phyloP scores from a whole-genome alignment of 2,888 invertebrate genomes.

The Rhagonycha fulva region DNA sequence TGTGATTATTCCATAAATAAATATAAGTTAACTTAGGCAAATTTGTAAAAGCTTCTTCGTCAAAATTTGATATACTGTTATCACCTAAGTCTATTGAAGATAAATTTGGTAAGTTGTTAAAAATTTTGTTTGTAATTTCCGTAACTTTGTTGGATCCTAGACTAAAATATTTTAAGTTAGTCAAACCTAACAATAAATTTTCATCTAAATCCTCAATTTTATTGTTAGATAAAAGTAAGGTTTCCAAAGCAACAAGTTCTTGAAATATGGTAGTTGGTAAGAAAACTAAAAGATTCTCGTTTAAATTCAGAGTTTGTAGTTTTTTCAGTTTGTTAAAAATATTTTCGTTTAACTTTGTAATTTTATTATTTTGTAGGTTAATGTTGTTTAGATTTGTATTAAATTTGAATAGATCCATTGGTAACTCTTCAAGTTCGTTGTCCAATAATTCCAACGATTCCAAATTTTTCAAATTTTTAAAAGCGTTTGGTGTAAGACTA shows the following conservation, averaged over 20 bases:
- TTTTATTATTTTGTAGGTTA: neutral
- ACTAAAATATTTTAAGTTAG: neutral
- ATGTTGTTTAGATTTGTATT: neutral
- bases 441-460: neutral
- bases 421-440: slow-evolving; percentile 1
- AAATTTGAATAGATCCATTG: neutral
- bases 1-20: neutral
- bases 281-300: neutral
- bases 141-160: neutral
- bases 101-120: neutral
- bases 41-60: neutral
- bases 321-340: neutral
- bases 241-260: neutral
- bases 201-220: neutral
- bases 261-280: neutral
- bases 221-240: neutral
- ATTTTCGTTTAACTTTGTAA: neutral
- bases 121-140: neutral
- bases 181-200: neutral
- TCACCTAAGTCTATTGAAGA: neutral
- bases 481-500: neutral
- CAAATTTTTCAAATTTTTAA: neutral
- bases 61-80: neutral
- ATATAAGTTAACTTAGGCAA: neutral
- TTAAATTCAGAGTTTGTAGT: slow-evolving; percentile 5